Percentiles rank a stretch among this genome's conserved stretches.
Conservation (phyloP, 2,113 vertebrate genomes). For the Rissa tridactyla region DNA sequence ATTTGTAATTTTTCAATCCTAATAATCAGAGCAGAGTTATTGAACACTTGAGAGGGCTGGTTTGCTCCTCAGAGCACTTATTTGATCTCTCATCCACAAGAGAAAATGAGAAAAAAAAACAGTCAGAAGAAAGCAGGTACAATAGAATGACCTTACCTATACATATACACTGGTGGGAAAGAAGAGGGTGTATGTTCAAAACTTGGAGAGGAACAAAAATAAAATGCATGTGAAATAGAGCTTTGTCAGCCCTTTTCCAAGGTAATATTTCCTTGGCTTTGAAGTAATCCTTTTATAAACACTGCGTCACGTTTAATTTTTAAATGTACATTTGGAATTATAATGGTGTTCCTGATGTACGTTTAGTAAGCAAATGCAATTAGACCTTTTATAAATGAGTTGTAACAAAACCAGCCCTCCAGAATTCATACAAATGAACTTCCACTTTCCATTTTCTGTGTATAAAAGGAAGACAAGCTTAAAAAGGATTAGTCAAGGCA, state of each 20-base stretch:
- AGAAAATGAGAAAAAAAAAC: not conserved
- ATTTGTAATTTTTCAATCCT: not conserved
- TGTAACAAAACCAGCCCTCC: not conserved
- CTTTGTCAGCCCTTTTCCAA: conserved; percentile 26
- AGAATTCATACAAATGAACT: not conserved
- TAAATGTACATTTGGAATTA: not conserved
- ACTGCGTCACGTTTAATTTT: conserved; percentile 28
- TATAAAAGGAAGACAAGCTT: not conserved
- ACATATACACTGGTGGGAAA: not conserved
- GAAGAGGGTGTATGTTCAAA: not conserved
- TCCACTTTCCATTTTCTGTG: not conserved
- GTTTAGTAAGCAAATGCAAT: not conserved
- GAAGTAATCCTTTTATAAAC: conserved; percentile 24
- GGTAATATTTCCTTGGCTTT: not conserved
- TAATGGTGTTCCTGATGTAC: not conserved
- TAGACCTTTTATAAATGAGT: not conserved
- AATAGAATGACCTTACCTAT: conserved; percentile 7
- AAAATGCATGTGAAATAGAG: not conserved
- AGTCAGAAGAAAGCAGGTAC: not conserved
- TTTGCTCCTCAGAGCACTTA: not conserved
- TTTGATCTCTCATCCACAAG: not conserved
- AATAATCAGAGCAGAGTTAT: conserved; percentile 11
- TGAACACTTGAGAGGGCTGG: not conserved
- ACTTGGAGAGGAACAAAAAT: not conserved
- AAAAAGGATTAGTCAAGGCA: not conserved